Conservation (phyloP, 2,113 vertebrate genomes). For the Strix aluco region DNA sequence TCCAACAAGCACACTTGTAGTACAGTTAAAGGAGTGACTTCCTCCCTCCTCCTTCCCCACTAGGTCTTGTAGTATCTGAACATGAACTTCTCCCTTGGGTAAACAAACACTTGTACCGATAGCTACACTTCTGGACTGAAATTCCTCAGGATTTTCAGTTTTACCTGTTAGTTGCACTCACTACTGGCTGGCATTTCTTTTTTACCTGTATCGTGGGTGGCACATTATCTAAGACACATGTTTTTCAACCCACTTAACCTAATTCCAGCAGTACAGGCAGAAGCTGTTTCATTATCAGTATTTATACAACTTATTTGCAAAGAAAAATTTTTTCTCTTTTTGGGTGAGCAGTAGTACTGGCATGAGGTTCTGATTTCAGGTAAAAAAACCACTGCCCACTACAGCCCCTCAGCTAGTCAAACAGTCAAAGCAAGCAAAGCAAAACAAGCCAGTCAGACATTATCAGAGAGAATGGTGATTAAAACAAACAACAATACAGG, state of each 20-base stretch:
- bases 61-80: not conserved
- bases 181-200: not conserved
- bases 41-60: not conserved
- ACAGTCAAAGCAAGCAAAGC: constrained; percentile 32
- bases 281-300: not conserved
- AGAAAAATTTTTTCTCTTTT: not conserved
- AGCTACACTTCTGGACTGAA: not conserved
- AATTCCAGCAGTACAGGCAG: constrained; percentile 3
- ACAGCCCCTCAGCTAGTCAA: not conserved
- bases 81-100: not conserved
- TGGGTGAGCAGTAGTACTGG: not conserved
- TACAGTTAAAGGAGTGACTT: constrained; percentile 14
- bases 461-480: constrained; percentile 11
- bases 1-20: not conserved
- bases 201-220: not conserved
- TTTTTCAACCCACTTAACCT: constrained; percentile 37
- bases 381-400: constrained; percentile 43
- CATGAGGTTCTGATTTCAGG: constrained; percentile 29
- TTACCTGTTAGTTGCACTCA: constrained; percentile 22
- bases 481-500: constrained; percentile 53
- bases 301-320: not conserved
- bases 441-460: constrained; percentile 52
- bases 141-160: not conserved
- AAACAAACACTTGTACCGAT: not conserved
- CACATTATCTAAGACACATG: not conserved